These are phyloP conservation scores for Fringilla coelebs DNA, from an alignment of 2,797 vertebrate genomes.

Conservation along the genomic window DNA sequence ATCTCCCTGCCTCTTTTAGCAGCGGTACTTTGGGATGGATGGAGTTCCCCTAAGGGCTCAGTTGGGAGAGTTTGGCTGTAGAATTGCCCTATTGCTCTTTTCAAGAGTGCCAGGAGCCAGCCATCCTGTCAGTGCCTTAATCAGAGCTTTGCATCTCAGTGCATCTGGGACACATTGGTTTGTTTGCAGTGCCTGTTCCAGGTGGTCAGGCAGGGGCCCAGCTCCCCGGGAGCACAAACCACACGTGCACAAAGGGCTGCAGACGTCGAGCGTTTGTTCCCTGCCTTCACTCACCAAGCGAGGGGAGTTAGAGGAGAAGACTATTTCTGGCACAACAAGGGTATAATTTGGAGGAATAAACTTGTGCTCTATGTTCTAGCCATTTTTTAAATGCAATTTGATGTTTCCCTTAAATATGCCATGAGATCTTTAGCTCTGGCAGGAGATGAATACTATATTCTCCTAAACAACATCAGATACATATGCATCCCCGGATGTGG, in stretches of 20 bases:
- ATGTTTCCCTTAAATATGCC: slow-evolving; percentile 19
- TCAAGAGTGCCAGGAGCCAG: slow-evolving; percentile 41
- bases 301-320: neutral
- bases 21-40: slow-evolving; percentile 25
- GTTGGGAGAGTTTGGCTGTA: slow-evolving; percentile 49
- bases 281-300: neutral
- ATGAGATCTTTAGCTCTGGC: slow-evolving; percentile 27
- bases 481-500: neutral
- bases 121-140: slow-evolving; percentile 40
- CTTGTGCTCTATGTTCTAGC: neutral
- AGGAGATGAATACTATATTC: slow-evolving; percentile 7
- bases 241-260: neutral
- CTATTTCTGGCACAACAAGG: slow-evolving; percentile 47
- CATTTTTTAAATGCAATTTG: slow-evolving; percentile 28
- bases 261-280: neutral
- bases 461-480: slow-evolving; percentile 26
- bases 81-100: slow-evolving; percentile 16
- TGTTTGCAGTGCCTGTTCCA: slow-evolving; percentile 5
- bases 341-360: slow-evolving; percentile 56
- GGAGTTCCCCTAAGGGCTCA: slow-evolving; percentile 50
- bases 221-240: neutral
- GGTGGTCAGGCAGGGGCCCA: neutral
- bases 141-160: neutral
- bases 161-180: neutral
- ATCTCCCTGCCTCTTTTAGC: neutral